phyloP scores from a whole-genome alignment of 2,113 vertebrate genomes.

The Bubo bubo region DNA sequence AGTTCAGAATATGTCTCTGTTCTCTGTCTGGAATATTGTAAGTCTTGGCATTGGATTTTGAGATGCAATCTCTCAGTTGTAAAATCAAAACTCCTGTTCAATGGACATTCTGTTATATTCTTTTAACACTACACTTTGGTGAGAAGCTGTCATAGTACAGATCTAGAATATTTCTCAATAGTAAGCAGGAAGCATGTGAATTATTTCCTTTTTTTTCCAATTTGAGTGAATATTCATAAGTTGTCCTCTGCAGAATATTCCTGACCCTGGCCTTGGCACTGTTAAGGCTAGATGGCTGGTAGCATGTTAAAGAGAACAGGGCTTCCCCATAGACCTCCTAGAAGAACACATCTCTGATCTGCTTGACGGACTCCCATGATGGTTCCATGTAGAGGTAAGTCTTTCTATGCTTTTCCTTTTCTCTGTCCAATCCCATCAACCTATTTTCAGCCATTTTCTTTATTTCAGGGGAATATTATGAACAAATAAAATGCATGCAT shows the following conservation, averaged over 20 bases:
- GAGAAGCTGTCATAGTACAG: neutral
- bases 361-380: neutral
- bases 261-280: neutral
- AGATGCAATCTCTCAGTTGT: neutral
- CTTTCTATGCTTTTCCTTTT: neutral
- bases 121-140: neutral
- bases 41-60: neutral
- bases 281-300: neutral
- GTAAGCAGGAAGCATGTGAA: neutral
- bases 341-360: neutral
- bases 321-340: neutral
- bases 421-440: neutral
- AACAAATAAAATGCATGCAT: neutral
- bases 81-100: neutral
- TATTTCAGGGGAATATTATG: neutral
- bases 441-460: neutral
- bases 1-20: neutral
- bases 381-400: neutral
- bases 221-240: neutral
- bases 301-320: neutral
- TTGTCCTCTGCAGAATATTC: neutral
- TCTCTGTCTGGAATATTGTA: neutral
- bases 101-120: neutral
- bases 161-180: neutral
- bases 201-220: neutral